A percentile compares a stretch with the other conserved stretches of the same genome.
Conservation (phyloP, 2,888 invertebrate genomes). For the Branchellion lobata region DNA sequence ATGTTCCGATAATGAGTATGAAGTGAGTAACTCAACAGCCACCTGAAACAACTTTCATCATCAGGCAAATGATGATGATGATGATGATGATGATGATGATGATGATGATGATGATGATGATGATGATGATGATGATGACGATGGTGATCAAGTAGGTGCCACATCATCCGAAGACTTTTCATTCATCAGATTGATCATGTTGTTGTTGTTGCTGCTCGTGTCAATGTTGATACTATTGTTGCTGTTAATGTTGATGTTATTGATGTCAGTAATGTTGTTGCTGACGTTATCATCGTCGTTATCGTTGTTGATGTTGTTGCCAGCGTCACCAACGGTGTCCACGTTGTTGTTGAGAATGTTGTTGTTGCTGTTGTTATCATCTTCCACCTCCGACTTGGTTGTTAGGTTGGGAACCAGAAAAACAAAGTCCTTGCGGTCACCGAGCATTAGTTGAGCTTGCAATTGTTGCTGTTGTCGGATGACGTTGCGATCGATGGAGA, state of each 20-base stretch:
- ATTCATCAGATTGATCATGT: neutral
- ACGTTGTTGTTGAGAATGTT: neutral
- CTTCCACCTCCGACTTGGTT: conserved; percentile 31
- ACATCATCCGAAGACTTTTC: neutral
- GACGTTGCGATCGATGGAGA: neutral
- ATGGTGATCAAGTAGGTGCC: neutral
- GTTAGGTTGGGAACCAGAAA: conserved; percentile 23
- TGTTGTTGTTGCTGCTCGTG: neutral
- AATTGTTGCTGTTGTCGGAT: conserved; percentile 34
- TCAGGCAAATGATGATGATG: conserved; percentile 26
- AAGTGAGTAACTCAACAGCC: neutral
- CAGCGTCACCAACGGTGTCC: conserved; percentile 4
- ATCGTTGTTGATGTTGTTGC: neutral
- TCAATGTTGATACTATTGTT: neutral
- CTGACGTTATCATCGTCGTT: neutral
- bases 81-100: conserved; percentile 14
- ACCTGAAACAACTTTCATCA: neutral
- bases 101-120: neutral
- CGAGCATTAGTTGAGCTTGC: conserved; percentile 23
- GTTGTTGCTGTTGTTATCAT: conserved; percentile 26
- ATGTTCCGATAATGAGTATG: neutral
- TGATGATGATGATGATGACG: neutral
- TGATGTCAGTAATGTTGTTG: neutral
- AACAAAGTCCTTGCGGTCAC: conserved; percentile 31
- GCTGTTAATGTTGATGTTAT: neutral